Evolutionary conservation across 2,113 vertebrate genomes (phyloP).

Genomic region (Narcine bancroftii): DNA sequence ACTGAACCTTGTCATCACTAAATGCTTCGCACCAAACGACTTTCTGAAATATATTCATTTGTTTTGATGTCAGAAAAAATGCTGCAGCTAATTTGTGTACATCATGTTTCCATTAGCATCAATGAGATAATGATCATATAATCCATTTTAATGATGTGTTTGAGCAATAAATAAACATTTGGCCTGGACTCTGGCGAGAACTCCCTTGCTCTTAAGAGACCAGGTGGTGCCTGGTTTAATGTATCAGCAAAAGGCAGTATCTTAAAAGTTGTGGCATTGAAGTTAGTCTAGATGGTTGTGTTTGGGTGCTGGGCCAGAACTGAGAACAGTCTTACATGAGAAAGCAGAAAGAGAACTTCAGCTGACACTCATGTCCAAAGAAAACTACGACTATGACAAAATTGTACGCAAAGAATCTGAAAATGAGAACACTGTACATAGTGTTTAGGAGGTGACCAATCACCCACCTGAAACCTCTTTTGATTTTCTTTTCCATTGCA

Average conservation of each 20-base stretch:
- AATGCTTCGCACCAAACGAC: not conserved
- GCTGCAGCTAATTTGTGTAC: not conserved
- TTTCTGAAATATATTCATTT: not conserved
- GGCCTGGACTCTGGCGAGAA: not conserved
- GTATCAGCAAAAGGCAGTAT: no score
- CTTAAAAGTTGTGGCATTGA: no score
- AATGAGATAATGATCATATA: not conserved
- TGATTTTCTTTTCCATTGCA: no score
- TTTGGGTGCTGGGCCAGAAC: not conserved
- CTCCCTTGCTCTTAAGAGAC: not conserved
- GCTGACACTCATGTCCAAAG: not conserved
- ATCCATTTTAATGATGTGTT: not conserved
- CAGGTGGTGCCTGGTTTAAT: no score
- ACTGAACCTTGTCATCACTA: not conserved
- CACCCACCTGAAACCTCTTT: no score
- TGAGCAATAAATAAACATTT: not conserved
- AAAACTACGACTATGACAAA: no score
- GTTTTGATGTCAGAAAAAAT: not conserved
- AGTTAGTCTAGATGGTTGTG: no score
- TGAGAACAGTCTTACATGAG: not conserved
- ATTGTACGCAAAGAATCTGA: no score
- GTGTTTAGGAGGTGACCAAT: no score
- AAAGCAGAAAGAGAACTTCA: not conserved
- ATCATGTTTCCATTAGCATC: not conserved
- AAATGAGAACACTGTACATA: no score